A percentile compares a stretch with the other conserved stretches of the same genome.
Evolutionary conservation across 2,113 vertebrate species (phyloP).

Genomic region (cat (Felis catus)): DNA sequence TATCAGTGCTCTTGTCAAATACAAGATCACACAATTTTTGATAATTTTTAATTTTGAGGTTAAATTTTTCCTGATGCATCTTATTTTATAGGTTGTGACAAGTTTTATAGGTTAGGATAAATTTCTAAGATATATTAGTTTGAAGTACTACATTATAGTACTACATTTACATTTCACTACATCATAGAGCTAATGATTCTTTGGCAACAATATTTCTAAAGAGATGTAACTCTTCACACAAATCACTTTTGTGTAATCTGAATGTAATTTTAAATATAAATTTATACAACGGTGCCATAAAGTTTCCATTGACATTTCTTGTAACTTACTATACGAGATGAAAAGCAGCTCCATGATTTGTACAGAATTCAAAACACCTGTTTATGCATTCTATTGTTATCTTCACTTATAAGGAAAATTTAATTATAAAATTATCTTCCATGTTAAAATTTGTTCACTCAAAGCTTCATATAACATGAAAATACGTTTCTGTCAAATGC

Average conservation of each 20-base stretch:
- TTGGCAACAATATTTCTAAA: neutral
- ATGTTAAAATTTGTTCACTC: slow-evolving; percentile 22
- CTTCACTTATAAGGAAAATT: neutral
- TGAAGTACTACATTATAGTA: neutral
- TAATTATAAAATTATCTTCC: slow-evolving; percentile 29
- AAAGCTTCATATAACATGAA: neutral
- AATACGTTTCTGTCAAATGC: neutral
- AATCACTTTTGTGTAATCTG: neutral
- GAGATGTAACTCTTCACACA: neutral
- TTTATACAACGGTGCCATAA: neutral
- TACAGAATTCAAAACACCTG: neutral
- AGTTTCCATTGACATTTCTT: slow-evolving; percentile 29
- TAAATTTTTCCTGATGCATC: neutral
- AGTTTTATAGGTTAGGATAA: neutral
- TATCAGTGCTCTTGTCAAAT: neutral
- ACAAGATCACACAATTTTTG: neutral
- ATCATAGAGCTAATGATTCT: neutral
- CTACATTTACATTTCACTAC: neutral
- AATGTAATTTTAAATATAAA: slow-evolving; percentile 31
- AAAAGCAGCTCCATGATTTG: neutral
- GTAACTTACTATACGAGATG: neutral
- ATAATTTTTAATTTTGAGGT: slow-evolving; percentile 6
- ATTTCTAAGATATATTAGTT: neutral
- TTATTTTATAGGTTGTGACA: neutral
- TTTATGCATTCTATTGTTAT: neutral